Evolutionary conservation across 1,140 invertebrate genomes (phyloP).

Genomic region (Augochlora pura): DNA sequence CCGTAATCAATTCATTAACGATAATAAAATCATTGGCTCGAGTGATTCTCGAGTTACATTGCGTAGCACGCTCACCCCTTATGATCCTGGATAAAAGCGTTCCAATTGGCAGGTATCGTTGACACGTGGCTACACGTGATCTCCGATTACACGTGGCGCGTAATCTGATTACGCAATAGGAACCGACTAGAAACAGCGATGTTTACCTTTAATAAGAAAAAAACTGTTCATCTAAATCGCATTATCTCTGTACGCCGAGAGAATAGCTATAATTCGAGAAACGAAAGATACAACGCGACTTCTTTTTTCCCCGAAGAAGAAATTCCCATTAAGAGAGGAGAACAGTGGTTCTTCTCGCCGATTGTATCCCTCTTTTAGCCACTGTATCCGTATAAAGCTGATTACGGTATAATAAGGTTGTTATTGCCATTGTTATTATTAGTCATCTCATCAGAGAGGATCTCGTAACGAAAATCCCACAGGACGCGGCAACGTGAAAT

Average conservation of each 20-base stretch:
- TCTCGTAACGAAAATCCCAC: neutral
- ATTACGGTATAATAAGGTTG: too few species aligned
- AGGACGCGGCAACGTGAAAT: slow-evolving; percentile 26
- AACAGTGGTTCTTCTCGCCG: too few species aligned
- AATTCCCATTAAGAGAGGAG: too few species aligned
- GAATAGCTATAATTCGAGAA: neutral
- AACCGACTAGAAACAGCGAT: neutral
- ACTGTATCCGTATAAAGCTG: too few species aligned
- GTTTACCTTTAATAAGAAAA: neutral
- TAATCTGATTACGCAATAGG: neutral
- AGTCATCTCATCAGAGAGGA: slow-evolving; percentile 1
- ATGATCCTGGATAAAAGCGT: neutral
- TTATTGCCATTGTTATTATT: too few species aligned
- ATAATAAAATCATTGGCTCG: too few species aligned
- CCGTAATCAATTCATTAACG: neutral
- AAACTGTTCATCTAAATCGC: neutral
- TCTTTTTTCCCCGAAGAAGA: too few species aligned
- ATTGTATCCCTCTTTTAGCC: too few species aligned
- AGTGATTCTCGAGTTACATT: too few species aligned
- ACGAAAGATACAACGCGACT: neutral
- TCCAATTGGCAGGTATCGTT: neutral
- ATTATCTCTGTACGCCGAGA: neutral
- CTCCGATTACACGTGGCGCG: neutral
- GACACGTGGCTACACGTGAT: neutral
- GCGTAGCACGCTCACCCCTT: neutral